These are phyloP conservation scores for Lasioglossum baleicum DNA, from an alignment of 1,140 invertebrate genomes.

Conservation along the genomic window DNA sequence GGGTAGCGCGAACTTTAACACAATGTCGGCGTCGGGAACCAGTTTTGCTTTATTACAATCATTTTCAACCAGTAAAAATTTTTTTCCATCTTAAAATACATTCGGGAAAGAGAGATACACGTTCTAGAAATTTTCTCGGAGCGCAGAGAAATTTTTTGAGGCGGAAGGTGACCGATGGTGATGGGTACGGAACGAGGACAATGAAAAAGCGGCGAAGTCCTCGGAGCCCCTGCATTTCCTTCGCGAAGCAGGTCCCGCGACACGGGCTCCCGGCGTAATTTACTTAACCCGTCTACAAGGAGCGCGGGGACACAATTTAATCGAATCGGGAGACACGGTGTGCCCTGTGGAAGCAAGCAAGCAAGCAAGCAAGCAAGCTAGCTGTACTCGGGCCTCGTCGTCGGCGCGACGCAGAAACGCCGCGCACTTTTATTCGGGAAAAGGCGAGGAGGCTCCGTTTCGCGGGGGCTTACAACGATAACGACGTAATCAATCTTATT, in stretches of 20 bases:
- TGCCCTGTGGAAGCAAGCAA: neutral
- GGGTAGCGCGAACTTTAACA: conserved; percentile 17
- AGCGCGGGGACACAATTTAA: conserved; percentile 69
- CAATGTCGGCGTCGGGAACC: conserved; percentile 35
- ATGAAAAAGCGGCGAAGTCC: neutral
- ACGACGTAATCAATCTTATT: conserved; percentile 60
- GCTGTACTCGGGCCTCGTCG: conserved; percentile 34
- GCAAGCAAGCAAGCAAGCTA: conserved; percentile 1
- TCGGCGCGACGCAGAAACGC: neutral
- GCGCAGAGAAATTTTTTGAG: conserved; percentile 21
- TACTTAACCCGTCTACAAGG: conserved; percentile 67
- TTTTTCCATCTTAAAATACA: too few species aligned
- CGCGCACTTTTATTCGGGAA: conserved; percentile 42
- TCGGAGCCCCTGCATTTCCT: conserved; percentile 54
- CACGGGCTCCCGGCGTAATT: conserved; percentile 64
- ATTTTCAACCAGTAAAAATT: too few species aligned
- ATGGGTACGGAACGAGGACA: conserved; percentile 8
- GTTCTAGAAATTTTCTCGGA: neutral
- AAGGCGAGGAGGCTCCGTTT: conserved; percentile 12
- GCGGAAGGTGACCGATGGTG: neutral
- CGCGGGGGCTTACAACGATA: conserved; percentile 39
- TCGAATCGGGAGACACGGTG: conserved; percentile 62
- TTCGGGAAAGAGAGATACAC: too few species aligned
- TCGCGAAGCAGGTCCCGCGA: conserved; percentile 51
- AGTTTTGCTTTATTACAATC: too few species aligned